Conservation (phyloP, 2,888 invertebrate genomes). For the Hirudinaria manillensis region DNA sequence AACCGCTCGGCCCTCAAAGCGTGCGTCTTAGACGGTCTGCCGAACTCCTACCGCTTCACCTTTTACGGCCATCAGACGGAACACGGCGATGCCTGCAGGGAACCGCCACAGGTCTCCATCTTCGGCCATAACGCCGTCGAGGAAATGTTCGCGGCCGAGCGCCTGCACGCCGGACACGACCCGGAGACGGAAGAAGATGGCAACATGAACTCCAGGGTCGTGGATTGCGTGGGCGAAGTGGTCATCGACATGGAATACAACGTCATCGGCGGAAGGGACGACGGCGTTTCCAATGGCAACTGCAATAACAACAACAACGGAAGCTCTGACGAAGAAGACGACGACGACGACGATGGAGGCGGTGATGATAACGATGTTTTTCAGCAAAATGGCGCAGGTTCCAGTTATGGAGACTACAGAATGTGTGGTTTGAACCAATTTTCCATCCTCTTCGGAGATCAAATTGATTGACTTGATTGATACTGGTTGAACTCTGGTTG, state of each 20-base stretch:
- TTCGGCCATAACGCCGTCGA: slow-evolving; percentile 15
- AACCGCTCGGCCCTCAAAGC: slow-evolving; percentile 51
- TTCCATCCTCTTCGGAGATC: no score
- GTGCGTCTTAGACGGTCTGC: slow-evolving; percentile 44
- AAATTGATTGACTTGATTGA: no score
- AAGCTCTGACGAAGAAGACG: slow-evolving; percentile 18
- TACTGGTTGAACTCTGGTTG: no score
- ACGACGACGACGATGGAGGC: slow-evolving; percentile 12
- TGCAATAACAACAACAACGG: slow-evolving; percentile 28
- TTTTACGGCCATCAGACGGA: slow-evolving; percentile 43
- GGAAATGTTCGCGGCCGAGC: neutral
- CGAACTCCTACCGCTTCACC: slow-evolving; percentile 46
- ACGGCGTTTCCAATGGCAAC: slow-evolving; percentile 24
- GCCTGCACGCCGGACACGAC: neutral
- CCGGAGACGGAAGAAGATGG: neutral
- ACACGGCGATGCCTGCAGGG: slow-evolving; percentile 25
- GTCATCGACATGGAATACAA: slow-evolving; percentile 19
- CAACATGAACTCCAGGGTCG: neutral
- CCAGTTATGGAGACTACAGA: neutral
- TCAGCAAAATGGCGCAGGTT: neutral
- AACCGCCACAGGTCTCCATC: neutral
- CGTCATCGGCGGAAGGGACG: neutral
- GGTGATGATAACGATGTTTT: slow-evolving; percentile 2
- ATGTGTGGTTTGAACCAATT: neutral
- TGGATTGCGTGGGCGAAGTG: neutral